These are phyloP conservation scores for Craterocephalus amniculus DNA, from an alignment of 2,797 vertebrate species.

Conservation along the genomic window DNA sequence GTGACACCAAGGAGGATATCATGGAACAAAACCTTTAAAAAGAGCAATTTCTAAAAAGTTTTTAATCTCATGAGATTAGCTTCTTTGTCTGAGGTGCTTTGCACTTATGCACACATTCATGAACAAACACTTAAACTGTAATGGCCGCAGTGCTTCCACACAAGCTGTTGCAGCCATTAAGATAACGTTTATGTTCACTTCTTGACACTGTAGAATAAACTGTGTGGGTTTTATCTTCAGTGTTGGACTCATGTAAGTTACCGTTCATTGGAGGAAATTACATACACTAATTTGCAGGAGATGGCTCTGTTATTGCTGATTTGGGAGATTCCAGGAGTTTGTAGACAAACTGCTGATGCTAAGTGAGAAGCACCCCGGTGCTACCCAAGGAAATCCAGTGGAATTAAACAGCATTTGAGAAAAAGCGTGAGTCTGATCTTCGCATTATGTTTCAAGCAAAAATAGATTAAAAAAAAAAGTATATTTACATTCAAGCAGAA, in stretches of 20 bases:
- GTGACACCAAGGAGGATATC: too few relatives aligned
- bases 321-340: not conserved
- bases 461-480: slow-evolving; percentile 36
- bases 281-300: not conserved
- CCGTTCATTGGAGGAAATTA: not conserved
- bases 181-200: not conserved
- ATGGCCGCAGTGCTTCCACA: too few relatives aligned
- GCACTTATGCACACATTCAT: too few relatives aligned
- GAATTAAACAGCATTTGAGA: slow-evolving; percentile 6
- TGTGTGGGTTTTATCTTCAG: not conserved
- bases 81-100: too few relatives aligned
- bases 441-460: slow-evolving; percentile 20
- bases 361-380: slow-evolving; percentile 2
- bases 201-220: not conserved
- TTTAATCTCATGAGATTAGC: too few relatives aligned
- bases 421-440: slow-evolving; percentile 11
- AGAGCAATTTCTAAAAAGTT: too few relatives aligned
- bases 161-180: too few relatives aligned
- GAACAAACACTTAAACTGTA: too few relatives aligned
- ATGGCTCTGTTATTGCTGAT: not conserved
- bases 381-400: slow-evolving; percentile 2
- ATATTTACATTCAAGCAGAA: slow-evolving; percentile 41
- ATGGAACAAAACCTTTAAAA: too few relatives aligned
- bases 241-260: not conserved
- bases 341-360: not conserved